phyloP scores from a whole-genome alignment of 1,140 invertebrate genomes.

The Lordiphosa clarofinis region DNA sequence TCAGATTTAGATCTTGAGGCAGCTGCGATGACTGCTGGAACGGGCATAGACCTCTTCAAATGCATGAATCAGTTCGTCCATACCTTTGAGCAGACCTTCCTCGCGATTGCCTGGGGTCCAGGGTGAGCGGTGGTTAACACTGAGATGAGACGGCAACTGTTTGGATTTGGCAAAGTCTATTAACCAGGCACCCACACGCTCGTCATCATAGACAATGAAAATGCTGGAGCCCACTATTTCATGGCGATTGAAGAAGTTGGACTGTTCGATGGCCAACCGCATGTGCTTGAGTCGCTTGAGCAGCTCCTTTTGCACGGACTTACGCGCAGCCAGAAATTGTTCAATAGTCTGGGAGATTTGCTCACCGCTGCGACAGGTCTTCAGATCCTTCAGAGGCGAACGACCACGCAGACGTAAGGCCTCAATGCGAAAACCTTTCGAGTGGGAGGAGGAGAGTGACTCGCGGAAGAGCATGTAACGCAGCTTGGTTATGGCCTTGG shows the following conservation, averaged over 20 bases:
- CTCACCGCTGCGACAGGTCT: constrained; percentile 87
- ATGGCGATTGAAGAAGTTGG: constrained; percentile 92
- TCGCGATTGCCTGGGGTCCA: constrained; percentile 97
- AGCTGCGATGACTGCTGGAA: constrained; percentile 54
- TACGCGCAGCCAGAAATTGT: constrained; percentile 86
- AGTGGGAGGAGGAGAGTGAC: constrained; percentile 93
- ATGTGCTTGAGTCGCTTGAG: constrained; percentile 89
- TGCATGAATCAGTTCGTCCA: constrained; percentile 89
- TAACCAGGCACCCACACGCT: constrained; percentile 93
- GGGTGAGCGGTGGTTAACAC: constrained; percentile 86
- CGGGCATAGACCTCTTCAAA: constrained; percentile 72
- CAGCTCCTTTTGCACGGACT: constrained; percentile 85
- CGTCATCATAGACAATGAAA: constrained; percentile 94
- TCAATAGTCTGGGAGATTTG: constrained; percentile 90
- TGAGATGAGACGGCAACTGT: constrained; percentile 85
- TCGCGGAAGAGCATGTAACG: constrained; percentile 98
- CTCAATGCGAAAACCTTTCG: constrained; percentile 97
- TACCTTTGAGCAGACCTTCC: constrained; percentile 94
- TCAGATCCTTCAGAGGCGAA: constrained; percentile 87
- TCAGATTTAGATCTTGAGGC: constrained; percentile 61
- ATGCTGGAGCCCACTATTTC: constrained; percentile 97
- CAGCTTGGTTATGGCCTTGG: constrained; percentile 92
- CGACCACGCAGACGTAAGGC: constrained; percentile 92
- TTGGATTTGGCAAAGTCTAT: constrained; percentile 98
- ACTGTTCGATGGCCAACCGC: constrained; percentile 88